Conservation (phyloP, 2,113 vertebrate species). For the Sula dactylatra region DNA sequence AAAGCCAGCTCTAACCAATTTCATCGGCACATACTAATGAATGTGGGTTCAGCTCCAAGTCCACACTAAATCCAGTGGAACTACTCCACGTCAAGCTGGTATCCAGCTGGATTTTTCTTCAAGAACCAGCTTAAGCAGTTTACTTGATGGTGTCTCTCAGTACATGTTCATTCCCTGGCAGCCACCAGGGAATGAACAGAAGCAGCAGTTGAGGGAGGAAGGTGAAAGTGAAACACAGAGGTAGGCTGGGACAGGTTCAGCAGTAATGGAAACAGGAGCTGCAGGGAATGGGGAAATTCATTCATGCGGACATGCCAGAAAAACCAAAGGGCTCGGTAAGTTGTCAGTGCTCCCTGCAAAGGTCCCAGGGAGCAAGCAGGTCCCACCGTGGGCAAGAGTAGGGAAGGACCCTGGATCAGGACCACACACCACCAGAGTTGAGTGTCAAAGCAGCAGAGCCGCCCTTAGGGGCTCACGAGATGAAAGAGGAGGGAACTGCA, state of each 20-base stretch:
- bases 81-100: not conserved
- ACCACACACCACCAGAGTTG: not conserved
- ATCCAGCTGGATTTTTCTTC: not conserved
- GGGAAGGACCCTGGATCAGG: not conserved
- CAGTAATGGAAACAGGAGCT: accelerated
- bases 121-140: not conserved
- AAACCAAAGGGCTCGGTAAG: not conserved
- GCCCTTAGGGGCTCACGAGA: accelerated
- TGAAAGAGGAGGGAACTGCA: not conserved
- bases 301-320: accelerated
- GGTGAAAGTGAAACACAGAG: not conserved
- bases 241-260: not conserved
- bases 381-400: not conserved
- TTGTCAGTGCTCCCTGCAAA: not conserved
- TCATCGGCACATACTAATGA: not conserved
- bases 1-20: not conserved
- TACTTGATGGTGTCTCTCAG: not conserved
- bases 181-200: not conserved
- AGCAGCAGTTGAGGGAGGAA: not conserved
- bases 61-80: not conserved
- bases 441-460: not conserved
- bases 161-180: not conserved
- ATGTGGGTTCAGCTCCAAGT: not conserved
- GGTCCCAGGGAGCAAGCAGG: too few species aligned
- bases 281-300: accelerated